Conservation (phyloP, 2,888 invertebrate species). For the Brachyptera risi region DNA sequence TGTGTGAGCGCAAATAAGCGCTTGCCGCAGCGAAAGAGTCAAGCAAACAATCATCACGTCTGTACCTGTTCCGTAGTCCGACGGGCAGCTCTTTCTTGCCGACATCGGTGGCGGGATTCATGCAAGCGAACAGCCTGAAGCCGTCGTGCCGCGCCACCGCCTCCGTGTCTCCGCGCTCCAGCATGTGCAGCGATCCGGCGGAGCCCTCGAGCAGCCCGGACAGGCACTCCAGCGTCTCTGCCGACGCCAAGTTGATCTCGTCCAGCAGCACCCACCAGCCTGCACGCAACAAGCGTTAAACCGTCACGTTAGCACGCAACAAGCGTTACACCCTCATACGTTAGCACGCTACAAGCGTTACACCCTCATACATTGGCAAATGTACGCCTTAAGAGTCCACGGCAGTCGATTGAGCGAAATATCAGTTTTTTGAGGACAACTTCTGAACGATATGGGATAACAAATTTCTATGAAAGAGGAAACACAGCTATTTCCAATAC, state of each 20-base stretch:
- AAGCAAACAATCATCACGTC: background rate
- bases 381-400: too few species aligned
- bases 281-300: constrained; percentile 20
- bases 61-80: constrained; percentile 79
- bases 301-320: background rate
- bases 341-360: too few species aligned
- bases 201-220: constrained; percentile 84
- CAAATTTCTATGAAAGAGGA: too few species aligned
- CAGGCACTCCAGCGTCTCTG: constrained; percentile 93
- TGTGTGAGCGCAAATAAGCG: too few species aligned
- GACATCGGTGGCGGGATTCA: constrained; percentile 99
- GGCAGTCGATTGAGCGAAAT: too few species aligned
- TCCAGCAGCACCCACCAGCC: constrained; percentile 97
- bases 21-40: too few species aligned
- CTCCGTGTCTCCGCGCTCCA: constrained; percentile 87
- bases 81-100: constrained; percentile 94
- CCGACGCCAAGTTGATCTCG: constrained; percentile 96
- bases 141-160: constrained; percentile 76
- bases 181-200: constrained; percentile 71
- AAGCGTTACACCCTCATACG: too few species aligned
- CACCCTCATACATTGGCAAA: too few species aligned
- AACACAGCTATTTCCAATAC: too few species aligned
- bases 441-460: too few species aligned
- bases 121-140: constrained; percentile 95
- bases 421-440: too few species aligned